Conservation (phyloP, 2,113 vertebrate genomes). For the Lophura nycthemera region DNA sequence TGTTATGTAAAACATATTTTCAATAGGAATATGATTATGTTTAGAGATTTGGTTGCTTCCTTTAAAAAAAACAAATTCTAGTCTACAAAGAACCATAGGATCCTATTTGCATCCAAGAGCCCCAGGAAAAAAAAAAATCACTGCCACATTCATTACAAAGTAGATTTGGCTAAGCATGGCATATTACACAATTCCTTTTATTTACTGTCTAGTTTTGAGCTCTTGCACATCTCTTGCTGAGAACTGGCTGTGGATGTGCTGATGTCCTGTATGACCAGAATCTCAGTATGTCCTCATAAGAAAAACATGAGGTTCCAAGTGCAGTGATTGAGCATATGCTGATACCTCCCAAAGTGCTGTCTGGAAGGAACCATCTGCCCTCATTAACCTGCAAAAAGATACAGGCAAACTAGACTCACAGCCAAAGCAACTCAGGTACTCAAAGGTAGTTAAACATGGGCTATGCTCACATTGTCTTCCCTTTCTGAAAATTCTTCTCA, state of each 20-base stretch:
- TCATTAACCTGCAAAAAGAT: neutral
- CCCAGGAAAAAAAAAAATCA: neutral
- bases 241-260: neutral
- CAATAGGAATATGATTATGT: neutral
- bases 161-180: neutral
- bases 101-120: neutral
- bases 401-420: neutral
- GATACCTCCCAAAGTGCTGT: neutral
- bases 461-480: neutral
- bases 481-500: neutral
- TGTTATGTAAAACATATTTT: constrained; percentile 61
- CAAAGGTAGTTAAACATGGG: neutral
- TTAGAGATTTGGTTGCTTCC: neutral
- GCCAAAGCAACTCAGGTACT: neutral
- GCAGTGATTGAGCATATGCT: neutral
- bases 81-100: neutral
- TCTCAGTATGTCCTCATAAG: neutral
- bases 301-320: neutral
- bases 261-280: neutral
- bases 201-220: neutral
- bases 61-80: neutral
- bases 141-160: neutral
- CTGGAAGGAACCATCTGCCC: neutral
- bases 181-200: neutral
- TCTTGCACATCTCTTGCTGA: neutral